Evolutionary conservation across 2,113 vertebrate species (phyloP).

Genomic region (Epinephelus fuscoguttatus): DNA sequence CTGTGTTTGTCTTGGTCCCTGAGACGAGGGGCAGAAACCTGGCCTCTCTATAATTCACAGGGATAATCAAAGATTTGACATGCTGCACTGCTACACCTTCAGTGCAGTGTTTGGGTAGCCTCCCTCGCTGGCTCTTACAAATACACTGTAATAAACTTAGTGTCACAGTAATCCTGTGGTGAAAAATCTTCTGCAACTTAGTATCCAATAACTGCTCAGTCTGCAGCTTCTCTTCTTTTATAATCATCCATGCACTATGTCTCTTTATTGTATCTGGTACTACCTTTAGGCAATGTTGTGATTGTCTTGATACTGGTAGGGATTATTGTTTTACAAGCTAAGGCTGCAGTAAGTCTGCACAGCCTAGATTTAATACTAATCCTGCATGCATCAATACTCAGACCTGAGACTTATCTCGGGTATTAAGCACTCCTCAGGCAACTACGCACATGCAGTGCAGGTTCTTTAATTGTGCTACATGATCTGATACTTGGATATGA

Average conservation of each 20-base stretch:
- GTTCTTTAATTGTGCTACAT: conserved; percentile 38
- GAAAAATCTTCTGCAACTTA: conserved; percentile 56
- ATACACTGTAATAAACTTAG: conserved; percentile 59
- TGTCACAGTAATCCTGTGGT: conserved; percentile 56
- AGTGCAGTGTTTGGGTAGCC: conserved; percentile 27
- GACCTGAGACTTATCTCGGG: conserved; percentile 56
- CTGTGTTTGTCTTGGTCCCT: conserved; percentile 61
- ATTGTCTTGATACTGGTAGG: conserved; percentile 51
- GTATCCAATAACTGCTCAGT: conserved; percentile 44
- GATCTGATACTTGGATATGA: conserved; percentile 7
- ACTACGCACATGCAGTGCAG: conserved; percentile 31
- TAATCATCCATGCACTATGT: conserved; percentile 44
- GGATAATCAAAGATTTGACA: conserved; percentile 75
- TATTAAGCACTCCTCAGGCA: conserved; percentile 54
- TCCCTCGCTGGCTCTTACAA: conserved; percentile 39
- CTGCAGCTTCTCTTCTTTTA: conserved; percentile 36
- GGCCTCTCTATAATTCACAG: conserved; percentile 63
- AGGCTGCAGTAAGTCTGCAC: conserved; percentile 55
- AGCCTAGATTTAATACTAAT: conserved; percentile 66
- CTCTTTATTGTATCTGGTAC: conserved; percentile 41
- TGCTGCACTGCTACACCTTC: conserved; percentile 61
- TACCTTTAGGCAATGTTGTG: conserved; percentile 59
- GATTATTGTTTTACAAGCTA: conserved; percentile 76
- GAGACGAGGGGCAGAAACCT: conserved; percentile 48
- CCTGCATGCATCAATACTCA: conserved; percentile 60